Evolutionary conservation across 2,797 vertebrate genomes (phyloP).

Genomic region (Myotis pilosus): DNA sequence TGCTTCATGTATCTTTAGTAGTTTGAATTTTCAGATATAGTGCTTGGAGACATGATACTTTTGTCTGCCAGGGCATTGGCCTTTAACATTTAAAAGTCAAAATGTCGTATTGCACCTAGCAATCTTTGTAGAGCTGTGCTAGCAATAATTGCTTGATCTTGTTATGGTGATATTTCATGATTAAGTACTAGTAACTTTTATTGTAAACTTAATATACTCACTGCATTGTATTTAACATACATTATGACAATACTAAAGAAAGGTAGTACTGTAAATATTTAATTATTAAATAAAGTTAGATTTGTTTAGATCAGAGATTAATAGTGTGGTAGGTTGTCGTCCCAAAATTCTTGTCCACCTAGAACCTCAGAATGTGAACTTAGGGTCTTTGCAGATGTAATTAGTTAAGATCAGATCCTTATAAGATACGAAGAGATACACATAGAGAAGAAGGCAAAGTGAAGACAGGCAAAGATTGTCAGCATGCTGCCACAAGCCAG

Average conservation of each 20-base stretch:
- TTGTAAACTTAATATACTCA: not conserved
- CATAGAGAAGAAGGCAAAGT: not conserved
- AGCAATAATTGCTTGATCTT: slow-evolving; percentile 15
- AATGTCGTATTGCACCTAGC: not conserved
- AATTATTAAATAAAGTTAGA: slow-evolving; percentile 25
- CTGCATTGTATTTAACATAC: not conserved
- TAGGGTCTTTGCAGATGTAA: not conserved
- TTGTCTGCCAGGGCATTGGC: not conserved
- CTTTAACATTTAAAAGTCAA: slow-evolving; percentile 11
- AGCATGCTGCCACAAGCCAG: not conserved
- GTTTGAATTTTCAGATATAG: not conserved
- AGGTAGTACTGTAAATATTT: not conserved
- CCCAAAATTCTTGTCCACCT: not conserved
- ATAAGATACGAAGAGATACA: not conserved
- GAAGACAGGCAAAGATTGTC: not conserved
- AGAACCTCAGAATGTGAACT: not conserved
- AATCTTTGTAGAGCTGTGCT: slow-evolving; percentile 19
- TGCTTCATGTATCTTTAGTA: not conserved
- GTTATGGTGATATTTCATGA: not conserved
- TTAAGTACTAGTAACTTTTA: not conserved
- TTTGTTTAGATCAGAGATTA: not conserved
- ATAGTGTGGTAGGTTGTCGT: not conserved
- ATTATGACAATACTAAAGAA: not conserved
- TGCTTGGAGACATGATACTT: not conserved
- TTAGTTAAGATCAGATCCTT: not conserved